Percentiles rank a stretch among this genome's conserved stretches.
These are phyloP conservation scores for Machaerirhynchus nigripectus DNA, from an alignment of 2,113 vertebrate genomes.

Conservation along the genomic window DNA sequence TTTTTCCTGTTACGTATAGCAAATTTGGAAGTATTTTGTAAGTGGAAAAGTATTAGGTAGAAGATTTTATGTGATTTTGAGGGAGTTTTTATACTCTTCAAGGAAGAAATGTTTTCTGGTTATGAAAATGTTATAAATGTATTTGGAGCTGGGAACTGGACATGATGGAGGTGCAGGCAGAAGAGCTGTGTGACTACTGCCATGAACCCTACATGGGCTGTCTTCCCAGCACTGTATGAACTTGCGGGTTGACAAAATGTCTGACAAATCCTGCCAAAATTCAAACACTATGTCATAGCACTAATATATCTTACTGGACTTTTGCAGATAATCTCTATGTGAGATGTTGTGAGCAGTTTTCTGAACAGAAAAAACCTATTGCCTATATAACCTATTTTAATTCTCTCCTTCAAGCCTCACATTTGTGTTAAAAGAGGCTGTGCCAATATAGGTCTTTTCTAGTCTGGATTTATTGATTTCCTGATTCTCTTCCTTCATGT, in stretches of 20 bases:
- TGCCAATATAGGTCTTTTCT: neutral
- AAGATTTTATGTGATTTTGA: neutral
- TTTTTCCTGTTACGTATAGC: neutral
- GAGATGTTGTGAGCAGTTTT: neutral
- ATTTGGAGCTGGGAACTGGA: neutral
- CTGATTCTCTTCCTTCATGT: neutral
- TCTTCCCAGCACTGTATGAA: neutral
- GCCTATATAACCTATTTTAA: neutral
- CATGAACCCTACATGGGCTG: neutral
- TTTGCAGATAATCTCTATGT: neutral
- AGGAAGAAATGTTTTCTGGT: neutral
- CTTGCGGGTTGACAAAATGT: neutral
- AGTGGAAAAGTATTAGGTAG: neutral
- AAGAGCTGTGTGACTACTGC: neutral
- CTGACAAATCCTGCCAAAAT: neutral
- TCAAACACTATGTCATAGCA: neutral
- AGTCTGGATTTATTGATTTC: neutral
- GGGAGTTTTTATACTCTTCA: neutral
- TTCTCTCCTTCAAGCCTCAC: neutral
- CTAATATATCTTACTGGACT: neutral
- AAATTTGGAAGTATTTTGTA: neutral
- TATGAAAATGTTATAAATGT: neutral
- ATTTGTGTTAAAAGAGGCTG: neutral
- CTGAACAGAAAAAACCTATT: neutral
- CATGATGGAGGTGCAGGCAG: neutral